Conservation (phyloP, 2,797 vertebrate genomes). For the Vireo griseus region DNA sequence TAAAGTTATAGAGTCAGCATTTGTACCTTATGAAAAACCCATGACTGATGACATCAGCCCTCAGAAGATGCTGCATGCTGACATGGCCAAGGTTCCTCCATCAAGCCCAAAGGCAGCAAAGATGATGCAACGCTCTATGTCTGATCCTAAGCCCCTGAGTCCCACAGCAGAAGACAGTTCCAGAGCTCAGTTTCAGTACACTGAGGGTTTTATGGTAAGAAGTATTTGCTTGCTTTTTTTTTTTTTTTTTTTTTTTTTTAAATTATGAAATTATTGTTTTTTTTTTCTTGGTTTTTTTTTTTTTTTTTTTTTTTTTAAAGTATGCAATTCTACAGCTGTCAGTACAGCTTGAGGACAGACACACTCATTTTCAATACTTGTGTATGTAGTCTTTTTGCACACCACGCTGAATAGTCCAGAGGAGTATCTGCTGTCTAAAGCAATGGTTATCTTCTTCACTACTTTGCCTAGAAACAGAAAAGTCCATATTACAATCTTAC, state of each 20-base stretch:
- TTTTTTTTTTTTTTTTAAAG: background rate
- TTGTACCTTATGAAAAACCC: conserved; percentile 91
- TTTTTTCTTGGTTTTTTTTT: too few relatives aligned
- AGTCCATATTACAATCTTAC: background rate
- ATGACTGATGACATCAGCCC: conserved; percentile 82
- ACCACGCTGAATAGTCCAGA: background rate
- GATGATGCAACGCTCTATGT: conserved; percentile 90
- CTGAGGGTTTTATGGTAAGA: conserved; percentile 92
- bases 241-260: too few relatives aligned
- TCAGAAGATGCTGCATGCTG: conserved; percentile 88
- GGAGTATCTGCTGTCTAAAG: background rate
- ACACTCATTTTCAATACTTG: background rate
- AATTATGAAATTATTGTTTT: background rate
- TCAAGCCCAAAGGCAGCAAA: conserved; percentile 88
- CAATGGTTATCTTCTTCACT: background rate
- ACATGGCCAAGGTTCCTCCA: conserved; percentile 85
- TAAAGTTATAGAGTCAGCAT: conserved; percentile 86
- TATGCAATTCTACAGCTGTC: background rate
- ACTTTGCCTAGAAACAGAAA: background rate
- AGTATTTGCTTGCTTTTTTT: conserved; percentile 14
- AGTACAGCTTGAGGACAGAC: background rate
- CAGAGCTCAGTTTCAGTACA: conserved; percentile 90
- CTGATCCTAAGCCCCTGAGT: conserved; percentile 94
- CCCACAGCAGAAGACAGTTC: conserved; percentile 89
- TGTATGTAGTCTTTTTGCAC: background rate